Base-by-base conservation (phyloP, 1,140 invertebrate genomes). In the Lethrus apterus region DNA sequence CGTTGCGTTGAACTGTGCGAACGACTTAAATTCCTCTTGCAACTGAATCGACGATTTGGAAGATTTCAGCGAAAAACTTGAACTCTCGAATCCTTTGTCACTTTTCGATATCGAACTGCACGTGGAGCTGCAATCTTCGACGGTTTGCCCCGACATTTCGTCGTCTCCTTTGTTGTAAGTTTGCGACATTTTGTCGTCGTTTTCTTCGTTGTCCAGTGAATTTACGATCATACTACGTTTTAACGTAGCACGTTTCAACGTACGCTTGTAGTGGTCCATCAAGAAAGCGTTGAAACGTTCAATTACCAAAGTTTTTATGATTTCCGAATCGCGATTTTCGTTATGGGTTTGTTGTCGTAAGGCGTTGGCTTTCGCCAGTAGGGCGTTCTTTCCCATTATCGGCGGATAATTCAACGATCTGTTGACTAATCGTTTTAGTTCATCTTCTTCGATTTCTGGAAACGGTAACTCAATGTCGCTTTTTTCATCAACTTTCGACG, bases 301-400 rank as follows among this genome's bases (percentile, higher is more conserved):
- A 2, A 30, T 48, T 1, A 55, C 53, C n/a, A 55, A 20, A 13
- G 51, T 34, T n/a, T 44, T 23, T 10, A 55, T 24, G 31, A 55
- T 55, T 29, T 52, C 46, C 2, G 53, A 44, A 19, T 38, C 35
- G 1, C 19, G 13, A 4, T 38, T 20, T 21, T 52, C 45, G 11
- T 49, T 23, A 14, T 4, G 5, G 4, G n/a, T 33, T 35, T 40
- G 40, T n/a, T 17, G 3, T 20, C 23, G 19, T 11, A 9, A 9
- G 15, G 20, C 17, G 13, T 32, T 38, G 8, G 21, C 18, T 34
- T 46, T 48, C 7, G 32, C 38, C 15, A 55, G 21, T 8, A 55
- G 31, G 1, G 46, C 53, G n/a, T 26, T 33, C 42, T 43, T 52
- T 1, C 53, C 53, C 53, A 55, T 55, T 24, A 55, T 49, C 1